These are phyloP conservation scores for Patella depressa DNA, from an alignment of 2,888 invertebrate genomes.

Conservation along the genomic window DNA sequence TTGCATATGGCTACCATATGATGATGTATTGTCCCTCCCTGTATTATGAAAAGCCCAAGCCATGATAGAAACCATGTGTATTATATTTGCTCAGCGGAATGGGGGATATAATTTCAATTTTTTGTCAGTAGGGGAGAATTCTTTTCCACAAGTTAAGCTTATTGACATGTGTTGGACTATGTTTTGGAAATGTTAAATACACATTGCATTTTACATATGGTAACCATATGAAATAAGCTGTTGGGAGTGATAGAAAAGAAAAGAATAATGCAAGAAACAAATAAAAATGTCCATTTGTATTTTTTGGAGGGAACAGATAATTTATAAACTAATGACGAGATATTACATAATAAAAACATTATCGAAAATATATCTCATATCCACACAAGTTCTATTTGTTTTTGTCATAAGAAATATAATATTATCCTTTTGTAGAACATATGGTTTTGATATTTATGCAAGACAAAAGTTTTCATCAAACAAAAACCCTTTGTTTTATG, in stretches of 20 bases:
- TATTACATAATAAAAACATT: too few species aligned
- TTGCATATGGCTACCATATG: constrained; percentile 11
- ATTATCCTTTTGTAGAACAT: too few species aligned
- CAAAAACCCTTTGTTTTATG: not conserved
- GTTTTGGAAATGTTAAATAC: constrained; percentile 21
- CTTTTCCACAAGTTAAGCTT: constrained; percentile 16
- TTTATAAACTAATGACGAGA: too few species aligned
- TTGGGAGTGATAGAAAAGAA: constrained; percentile 1
- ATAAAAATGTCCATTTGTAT: not conserved
- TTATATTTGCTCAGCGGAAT: constrained; percentile 24
- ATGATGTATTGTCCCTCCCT: constrained; percentile 8
- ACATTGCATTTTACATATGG: constrained; percentile 7
- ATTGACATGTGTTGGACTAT: constrained; percentile 6
- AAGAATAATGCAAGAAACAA: not conserved
- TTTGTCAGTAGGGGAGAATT: constrained; percentile 20
- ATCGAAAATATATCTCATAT: too few species aligned
- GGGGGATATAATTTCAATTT: constrained; percentile 29
- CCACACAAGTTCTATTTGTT: too few species aligned
- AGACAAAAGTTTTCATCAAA: not conserved
- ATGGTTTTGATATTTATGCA: too few species aligned
- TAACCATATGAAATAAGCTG: not conserved
- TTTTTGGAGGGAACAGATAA: not conserved
- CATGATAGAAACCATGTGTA: constrained; percentile 19
- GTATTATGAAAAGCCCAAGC: constrained; percentile 14
- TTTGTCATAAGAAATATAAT: too few species aligned